Conservation (phyloP, 1,140 invertebrate genomes). For the Leptonema lineaticorne region DNA sequence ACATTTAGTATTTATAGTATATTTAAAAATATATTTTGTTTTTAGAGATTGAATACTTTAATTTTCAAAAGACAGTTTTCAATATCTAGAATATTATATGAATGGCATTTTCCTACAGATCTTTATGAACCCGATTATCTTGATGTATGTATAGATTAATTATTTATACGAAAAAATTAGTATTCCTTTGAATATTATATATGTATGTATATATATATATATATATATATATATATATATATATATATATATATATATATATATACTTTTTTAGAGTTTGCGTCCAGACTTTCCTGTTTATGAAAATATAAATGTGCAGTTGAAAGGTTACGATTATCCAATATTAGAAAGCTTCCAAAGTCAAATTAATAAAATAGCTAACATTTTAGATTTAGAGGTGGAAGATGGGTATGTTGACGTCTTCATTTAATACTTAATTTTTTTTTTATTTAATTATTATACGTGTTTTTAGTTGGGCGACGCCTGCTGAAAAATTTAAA, state of each 20-base stretch:
- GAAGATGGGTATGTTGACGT: conserved; percentile 64
- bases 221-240: background rate
- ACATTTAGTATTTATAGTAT: too few species aligned
- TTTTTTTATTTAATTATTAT: too few species aligned
- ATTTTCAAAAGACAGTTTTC: background rate
- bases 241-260: conserved; percentile 10
- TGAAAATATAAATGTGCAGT: conserved; percentile 72
- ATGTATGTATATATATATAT: too few species aligned
- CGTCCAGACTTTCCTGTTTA: conserved; percentile 69
- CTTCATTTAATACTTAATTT: conserved; percentile 21
- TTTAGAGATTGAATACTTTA: background rate
- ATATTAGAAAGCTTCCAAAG: conserved; percentile 78
- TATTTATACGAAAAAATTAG: background rate
- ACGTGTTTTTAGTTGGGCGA: conserved; percentile 69
- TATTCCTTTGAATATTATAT: background rate
- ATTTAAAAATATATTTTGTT: background rate
- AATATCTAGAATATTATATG: background rate
- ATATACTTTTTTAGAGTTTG: conserved; percentile 22
- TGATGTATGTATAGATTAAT: conserved; percentile 2
- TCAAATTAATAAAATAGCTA: conserved; percentile 71
- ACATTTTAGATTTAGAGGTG: conserved; percentile 73
- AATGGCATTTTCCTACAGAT: background rate
- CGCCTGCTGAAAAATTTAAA: conserved; percentile 67
- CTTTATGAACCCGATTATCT: conserved; percentile 34
- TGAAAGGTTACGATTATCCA: conserved; percentile 81